These are phyloP conservation scores for Hippocampus mohnikei DNA, from an alignment of 2,113 vertebrate species.

Conservation along the genomic window DNA sequence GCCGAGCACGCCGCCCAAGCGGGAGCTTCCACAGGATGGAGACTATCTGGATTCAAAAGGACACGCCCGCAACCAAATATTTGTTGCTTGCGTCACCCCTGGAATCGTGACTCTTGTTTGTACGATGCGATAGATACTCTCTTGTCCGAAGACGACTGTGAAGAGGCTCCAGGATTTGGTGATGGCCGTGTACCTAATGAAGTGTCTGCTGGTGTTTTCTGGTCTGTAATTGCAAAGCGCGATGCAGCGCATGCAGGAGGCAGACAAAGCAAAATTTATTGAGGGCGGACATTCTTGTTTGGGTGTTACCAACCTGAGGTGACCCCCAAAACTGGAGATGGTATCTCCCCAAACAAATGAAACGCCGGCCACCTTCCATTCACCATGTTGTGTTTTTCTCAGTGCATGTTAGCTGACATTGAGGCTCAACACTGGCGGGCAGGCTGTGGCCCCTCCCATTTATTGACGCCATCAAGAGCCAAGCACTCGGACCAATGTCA, in stretches of 20 bases:
- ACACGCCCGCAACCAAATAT: slow-evolving; percentile 57
- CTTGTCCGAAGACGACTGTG: too few relatives aligned
- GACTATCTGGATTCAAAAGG: slow-evolving; percentile 51
- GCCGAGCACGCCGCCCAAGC: slow-evolving; percentile 31
- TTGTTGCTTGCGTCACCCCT: slow-evolving; percentile 35
- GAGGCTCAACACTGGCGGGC: slow-evolving; percentile 48
- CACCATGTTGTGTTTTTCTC: background rate
- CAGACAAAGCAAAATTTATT: too few relatives aligned
- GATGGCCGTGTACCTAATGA: too few relatives aligned
- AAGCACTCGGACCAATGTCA: slow-evolving; percentile 60
- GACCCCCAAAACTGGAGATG: too few relatives aligned
- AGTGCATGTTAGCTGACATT: slow-evolving; percentile 32
- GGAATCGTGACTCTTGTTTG: slow-evolving; percentile 2
- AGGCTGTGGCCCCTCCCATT: slow-evolving; percentile 49
- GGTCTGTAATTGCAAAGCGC: too few relatives aligned
- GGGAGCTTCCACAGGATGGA: slow-evolving; percentile 59
- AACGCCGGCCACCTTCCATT: slow-evolving; percentile 2
- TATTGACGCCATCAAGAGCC: slow-evolving; percentile 59
- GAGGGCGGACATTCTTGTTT: too few relatives aligned
- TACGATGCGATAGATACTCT: background rate
- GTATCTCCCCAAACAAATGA: too few relatives aligned
- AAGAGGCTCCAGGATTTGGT: too few relatives aligned
- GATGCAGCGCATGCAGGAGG: too few relatives aligned
- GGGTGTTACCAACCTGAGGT: too few relatives aligned
- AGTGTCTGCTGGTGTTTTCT: too few relatives aligned